A percentile compares a stretch with the other conserved stretches of the same genome.
Conservation (phyloP, 2,113 vertebrate species). For the Onychostruthus taczanowskii region DNA sequence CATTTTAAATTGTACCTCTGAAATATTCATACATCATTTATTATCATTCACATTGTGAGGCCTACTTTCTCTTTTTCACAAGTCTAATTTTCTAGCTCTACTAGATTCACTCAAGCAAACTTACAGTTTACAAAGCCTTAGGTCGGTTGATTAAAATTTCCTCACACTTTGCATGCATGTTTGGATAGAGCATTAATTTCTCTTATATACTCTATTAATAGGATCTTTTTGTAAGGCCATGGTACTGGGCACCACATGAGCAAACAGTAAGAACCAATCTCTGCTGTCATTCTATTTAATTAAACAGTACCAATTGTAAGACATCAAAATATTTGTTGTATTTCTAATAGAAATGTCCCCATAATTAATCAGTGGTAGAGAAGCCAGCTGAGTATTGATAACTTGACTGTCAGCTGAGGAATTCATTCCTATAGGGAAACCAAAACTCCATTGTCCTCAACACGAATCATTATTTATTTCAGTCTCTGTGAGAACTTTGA, state of each 20-base stretch:
- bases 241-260: background rate
- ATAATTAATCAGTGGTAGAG: background rate
- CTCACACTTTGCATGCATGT: background rate
- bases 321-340: background rate
- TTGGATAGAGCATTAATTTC: background rate
- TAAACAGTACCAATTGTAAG: background rate
- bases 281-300: background rate
- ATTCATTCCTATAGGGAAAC: background rate
- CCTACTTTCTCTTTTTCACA: background rate
- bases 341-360: background rate
- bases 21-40: background rate
- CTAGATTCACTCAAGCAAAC: background rate
- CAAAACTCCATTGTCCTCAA: background rate
- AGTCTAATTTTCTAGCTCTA: background rate
- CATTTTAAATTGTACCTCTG: background rate
- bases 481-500: background rate
- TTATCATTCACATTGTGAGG: background rate
- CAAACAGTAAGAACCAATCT: background rate
- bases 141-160: background rate
- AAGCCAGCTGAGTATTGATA: background rate
- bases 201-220: background rate
- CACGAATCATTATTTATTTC: background rate
- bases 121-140: background rate
- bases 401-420: background rate
- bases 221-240: background rate